Evolutionary conservation across 2,797 vertebrate species (phyloP), one percentile per base, ranked within the genome.

Genomic region (Stomatorhinus walkeri): DNA sequence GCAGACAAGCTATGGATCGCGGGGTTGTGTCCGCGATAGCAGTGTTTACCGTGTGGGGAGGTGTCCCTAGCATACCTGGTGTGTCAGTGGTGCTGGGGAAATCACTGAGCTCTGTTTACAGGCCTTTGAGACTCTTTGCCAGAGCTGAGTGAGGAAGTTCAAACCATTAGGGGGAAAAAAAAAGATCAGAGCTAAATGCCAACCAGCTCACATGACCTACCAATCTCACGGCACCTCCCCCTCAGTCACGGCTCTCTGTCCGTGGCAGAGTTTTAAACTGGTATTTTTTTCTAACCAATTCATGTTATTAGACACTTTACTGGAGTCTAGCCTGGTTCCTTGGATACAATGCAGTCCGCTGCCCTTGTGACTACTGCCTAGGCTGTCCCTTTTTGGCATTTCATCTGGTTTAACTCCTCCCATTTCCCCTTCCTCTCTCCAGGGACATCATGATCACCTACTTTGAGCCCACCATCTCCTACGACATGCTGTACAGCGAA

Each of bases 361-460:
- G 59, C 59, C 22, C 59, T 10, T 22, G 59, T 64, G 59, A 64
- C 9, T 16, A 1, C 5, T 2, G 54, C 1, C 19, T 19, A 7
- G 16, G 16, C 36, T 79, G 64, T n/a, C 8, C 40, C 52, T 76
- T 76, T 76, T 40, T 40, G 61, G 24, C 61, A 68, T 68, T 68
- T 10, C 10, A 12, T 68, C 64, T 12, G 24, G 64, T 68, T 32
- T 68, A 32, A 28, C 24, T 28, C 28, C 16, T n/a, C 36, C 36
- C 6, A 0, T 79, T 84, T 7, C 19, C 19, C 1, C 19, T 84
- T 84, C 88, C 87, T 90, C 43, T 94, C 46, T 92, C 88, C 94
- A 99, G 98, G 93, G 98, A 99, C 95, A 99, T 99, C 94, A 99
- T 99, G 98, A 99, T 99, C 92, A 99, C 98, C 0, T 97, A 99